phyloP scores from a whole-genome alignment of 1,140 invertebrate species.

The Brachionus asplanchnoidis region DNA sequence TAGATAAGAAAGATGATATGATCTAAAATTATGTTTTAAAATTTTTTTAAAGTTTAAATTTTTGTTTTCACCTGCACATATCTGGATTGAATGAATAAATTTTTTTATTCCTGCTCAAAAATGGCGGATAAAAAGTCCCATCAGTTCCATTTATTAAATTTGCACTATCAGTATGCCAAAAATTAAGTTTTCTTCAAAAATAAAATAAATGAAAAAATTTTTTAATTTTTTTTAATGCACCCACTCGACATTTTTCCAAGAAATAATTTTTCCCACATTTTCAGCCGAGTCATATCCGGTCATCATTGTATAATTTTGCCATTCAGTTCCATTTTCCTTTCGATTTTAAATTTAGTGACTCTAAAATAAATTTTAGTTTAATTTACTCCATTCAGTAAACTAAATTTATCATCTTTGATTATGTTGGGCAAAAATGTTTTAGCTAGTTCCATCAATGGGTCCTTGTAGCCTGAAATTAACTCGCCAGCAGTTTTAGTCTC shows the following conservation, averaged over 20 bases:
- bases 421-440: constrained; percentile 15
- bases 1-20: constrained; percentile 25
- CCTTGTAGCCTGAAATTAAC: constrained; percentile 26
- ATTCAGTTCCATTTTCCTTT: constrained; percentile 36
- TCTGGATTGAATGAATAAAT: constrained; percentile 27
- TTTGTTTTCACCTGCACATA: constrained; percentile 29
- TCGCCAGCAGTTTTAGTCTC: constrained; percentile 23
- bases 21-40: not conserved
- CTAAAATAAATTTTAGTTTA: not conserved
- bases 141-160: constrained; percentile 40
- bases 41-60: not conserved
- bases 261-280: constrained; percentile 22
- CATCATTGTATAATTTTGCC: constrained; percentile 36
- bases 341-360: too few relatives aligned
- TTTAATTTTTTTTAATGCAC: not conserved
- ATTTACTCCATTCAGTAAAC: constrained; percentile 30
- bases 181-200: not conserved
- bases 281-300: constrained; percentile 1
- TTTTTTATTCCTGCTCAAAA: not conserved
- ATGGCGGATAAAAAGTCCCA: constrained; percentile 40
- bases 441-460: constrained; percentile 19
- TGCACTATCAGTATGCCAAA: not conserved
- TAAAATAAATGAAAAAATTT: not conserved
- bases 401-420: constrained; percentile 40
- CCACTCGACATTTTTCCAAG: constrained; percentile 26